Evolutionary conservation across 2,113 vertebrate genomes (phyloP).

Genomic region (Thamnaconus septentrionalis): DNA sequence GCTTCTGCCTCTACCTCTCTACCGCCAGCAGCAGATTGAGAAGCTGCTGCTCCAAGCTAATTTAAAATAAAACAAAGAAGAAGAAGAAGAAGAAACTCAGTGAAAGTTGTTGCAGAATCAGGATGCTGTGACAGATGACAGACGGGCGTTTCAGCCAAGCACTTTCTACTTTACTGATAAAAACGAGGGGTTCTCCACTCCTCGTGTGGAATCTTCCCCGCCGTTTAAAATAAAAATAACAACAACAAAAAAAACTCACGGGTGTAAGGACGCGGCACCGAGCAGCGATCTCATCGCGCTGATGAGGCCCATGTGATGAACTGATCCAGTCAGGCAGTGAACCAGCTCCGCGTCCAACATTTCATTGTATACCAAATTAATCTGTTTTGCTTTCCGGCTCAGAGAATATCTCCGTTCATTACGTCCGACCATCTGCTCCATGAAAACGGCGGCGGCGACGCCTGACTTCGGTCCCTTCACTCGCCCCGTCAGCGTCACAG

Average conservation of each 20-base stretch:
- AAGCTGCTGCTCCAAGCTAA: too few species aligned
- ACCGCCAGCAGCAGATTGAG: too few species aligned
- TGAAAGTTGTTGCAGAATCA: too few species aligned
- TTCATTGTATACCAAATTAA: constrained; percentile 49
- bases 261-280: not conserved
- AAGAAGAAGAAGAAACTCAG: too few species aligned
- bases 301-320: constrained; percentile 24
- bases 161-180: too few species aligned
- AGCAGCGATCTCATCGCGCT: too few species aligned
- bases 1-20: too few species aligned
- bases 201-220: too few species aligned
- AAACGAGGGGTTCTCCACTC: too few species aligned
- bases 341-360: constrained; percentile 38
- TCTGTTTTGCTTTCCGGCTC: constrained; percentile 57
- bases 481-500: constrained; percentile 21
- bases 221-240: constrained; percentile 12
- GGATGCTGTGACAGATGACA: too few species aligned
- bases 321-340: constrained; percentile 37
- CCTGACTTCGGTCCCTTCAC: constrained; percentile 41
- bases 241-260: not conserved
- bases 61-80: too few species aligned
- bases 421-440: constrained; percentile 53
- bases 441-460: constrained; percentile 11
- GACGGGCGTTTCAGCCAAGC: too few species aligned
- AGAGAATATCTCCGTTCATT: constrained; percentile 46